Evolutionary conservation across 2,113 vertebrate species (phyloP), one percentile per base, ranked within the genome.

Genomic region (Brienomyrus brachyistius): DNA sequence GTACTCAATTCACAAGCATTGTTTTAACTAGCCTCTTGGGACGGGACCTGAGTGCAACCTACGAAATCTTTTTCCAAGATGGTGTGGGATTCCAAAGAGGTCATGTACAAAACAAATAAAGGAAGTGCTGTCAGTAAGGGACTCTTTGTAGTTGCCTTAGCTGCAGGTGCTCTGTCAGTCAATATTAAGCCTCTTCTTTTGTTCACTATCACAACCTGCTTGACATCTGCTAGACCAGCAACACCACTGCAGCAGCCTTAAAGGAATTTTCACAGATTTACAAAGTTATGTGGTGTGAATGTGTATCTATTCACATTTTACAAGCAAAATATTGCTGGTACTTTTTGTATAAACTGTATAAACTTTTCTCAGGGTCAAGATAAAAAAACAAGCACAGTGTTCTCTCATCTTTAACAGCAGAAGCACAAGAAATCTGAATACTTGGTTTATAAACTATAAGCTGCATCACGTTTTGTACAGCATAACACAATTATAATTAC

Each of bases 111-210:
- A 93, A 92, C 92, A 94, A 92, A 88, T 92, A 93, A 91, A 94
- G 90, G 94, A 97, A 95, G 89, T 89, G 94, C 95, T 95, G 96
- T 96, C 95, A 95, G 91, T 90, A 88, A 92, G 91, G 93, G 87
- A 62, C 91, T 92, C 96, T 96, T 97, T 97, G 96, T 96, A 97
- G 96, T 96, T 93, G 93, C 91, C 93, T 95, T 94, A 94, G 94
- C 93, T 96, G 96, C 96, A 97, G 96, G 96, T 97, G 96, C 93
- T 95, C 95, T 95, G 96, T 95, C 95, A 95, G 92, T 96, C 94
- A 96, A 91, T 94, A 94, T 96, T 95, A 96, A 93, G 93, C 88
- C 74, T 88, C 56, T 91, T 91, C 90, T 91, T 88, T 94, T 92
- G 93, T 94, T 94, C 94, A 94, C 95, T 94, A 94, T 93, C 94